phyloP scores from a whole-genome alignment of 2,888 invertebrate species.

The Acleris laterana region DNA sequence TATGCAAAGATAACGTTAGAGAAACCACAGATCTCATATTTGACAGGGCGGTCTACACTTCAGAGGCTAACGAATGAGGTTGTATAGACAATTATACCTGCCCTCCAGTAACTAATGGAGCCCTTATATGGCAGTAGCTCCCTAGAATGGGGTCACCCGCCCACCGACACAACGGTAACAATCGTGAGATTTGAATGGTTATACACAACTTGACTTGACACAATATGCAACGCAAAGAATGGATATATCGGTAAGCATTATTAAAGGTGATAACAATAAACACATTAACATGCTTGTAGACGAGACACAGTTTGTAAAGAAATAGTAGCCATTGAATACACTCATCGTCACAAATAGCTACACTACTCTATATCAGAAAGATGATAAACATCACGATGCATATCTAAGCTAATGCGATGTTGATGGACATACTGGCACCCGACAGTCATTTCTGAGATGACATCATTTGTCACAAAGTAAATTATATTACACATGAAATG shows the following conservation, averaged over 20 bases:
- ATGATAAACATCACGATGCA: conserved; percentile 27
- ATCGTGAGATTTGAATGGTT: conserved; percentile 59
- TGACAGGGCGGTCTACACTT: conserved; percentile 34
- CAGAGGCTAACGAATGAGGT: conserved; percentile 46
- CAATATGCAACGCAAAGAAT: conserved; percentile 51
- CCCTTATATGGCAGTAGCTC: conserved; percentile 64
- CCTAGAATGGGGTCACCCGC: conserved; percentile 63
- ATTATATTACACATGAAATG: conserved; percentile 18
- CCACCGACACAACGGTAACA: conserved; percentile 61
- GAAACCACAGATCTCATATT: conserved; percentile 30
- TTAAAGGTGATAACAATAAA: conserved; percentile 30
- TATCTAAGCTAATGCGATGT: conserved; percentile 31
- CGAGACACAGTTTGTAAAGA: conserved; percentile 1
- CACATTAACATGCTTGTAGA: conserved; percentile 18
- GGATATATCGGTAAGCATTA: conserved; percentile 33
- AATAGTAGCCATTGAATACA: conserved; percentile 7
- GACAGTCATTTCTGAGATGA: conserved; percentile 23
- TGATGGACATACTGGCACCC: conserved; percentile 28
- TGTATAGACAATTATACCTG: conserved; percentile 57
- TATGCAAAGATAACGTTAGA: conserved; percentile 17
- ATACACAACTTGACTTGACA: conserved; percentile 48
- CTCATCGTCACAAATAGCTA: conserved; percentile 2
- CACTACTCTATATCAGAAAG: conserved; percentile 10
- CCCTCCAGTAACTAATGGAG: conserved; percentile 60
- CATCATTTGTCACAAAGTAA: conserved; percentile 32